Conservation (phyloP, 2,888 invertebrate species). For the Elysia crispata region DNA sequence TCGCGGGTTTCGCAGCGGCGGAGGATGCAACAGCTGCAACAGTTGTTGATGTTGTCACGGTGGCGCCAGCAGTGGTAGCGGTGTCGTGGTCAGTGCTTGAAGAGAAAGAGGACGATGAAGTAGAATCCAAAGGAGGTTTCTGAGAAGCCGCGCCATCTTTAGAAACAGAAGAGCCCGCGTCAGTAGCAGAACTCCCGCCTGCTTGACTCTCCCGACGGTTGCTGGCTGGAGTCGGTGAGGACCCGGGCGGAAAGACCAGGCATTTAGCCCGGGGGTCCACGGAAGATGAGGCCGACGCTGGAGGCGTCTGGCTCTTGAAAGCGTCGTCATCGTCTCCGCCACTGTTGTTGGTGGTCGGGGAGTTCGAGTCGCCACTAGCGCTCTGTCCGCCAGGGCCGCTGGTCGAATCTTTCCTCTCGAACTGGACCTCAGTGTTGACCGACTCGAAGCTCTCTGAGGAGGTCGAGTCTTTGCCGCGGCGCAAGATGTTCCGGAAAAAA, state of each 20-base stretch:
- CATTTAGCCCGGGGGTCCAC: conserved; percentile 49
- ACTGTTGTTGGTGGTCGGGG: background rate
- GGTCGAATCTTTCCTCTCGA: conserved; percentile 36
- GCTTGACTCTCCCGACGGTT: background rate
- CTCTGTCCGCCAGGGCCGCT: background rate
- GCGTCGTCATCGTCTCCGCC: conserved; percentile 7
- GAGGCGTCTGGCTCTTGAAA: too few species aligned
- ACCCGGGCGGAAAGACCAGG: conserved; percentile 45
- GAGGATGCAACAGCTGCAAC: background rate
- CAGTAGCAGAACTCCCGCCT: background rate
- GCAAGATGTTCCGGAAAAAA: conserved; percentile 66
- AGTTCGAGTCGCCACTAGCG: background rate
- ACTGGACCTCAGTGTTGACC: conserved; percentile 53
- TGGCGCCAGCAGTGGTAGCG: background rate
- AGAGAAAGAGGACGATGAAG: conserved; percentile 24
- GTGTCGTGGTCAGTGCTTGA: too few species aligned
- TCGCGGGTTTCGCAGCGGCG: background rate
- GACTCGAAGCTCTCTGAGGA: conserved; percentile 50
- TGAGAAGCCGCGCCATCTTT: too few species aligned
- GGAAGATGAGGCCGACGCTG: conserved; percentile 29
- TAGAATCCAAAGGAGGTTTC: conserved; percentile 37
- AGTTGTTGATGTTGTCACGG: background rate
- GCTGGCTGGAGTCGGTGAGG: conserved; percentile 18
- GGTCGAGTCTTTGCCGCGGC: conserved; percentile 58
- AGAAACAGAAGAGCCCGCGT: background rate